These are phyloP conservation scores for Chaenocephalus aceratus DNA, from an alignment of 2,113 vertebrate species.

Conservation along the genomic window DNA sequence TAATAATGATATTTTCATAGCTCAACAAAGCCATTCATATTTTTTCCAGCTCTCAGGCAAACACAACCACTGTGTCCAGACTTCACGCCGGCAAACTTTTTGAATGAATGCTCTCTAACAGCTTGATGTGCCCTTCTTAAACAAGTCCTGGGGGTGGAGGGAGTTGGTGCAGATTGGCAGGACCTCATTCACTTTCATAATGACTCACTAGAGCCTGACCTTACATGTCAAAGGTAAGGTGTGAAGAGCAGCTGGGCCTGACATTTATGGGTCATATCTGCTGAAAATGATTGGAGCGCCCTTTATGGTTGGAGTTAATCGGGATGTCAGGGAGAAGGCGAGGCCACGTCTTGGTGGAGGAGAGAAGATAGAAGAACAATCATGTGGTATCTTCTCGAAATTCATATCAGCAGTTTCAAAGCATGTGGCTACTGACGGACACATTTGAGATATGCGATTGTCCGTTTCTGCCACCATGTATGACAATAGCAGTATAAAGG, in stretches of 20 bases:
- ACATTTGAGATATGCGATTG: conserved; percentile 30
- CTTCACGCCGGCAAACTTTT: conserved; percentile 1
- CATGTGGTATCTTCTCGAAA: conserved; percentile 3
- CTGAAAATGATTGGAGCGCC: conserved; percentile 48
- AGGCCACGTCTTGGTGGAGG: not conserved
- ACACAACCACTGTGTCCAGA: conserved; percentile 1
- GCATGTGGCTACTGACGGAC: not conserved
- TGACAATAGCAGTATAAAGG: conserved; percentile 46
- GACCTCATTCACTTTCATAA: conserved; percentile 20
- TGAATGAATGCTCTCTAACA: conserved; percentile 5
- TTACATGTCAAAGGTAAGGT: conserved; percentile 45
- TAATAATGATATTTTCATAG: too few species aligned
- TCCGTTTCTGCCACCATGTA: conserved; percentile 10
- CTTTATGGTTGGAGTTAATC: conserved; percentile 44
- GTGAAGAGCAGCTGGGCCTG: conserved; percentile 26
- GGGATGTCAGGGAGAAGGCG: conserved; percentile 46
- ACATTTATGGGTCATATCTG: conserved; percentile 53
- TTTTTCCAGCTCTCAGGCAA: conserved; percentile 30
- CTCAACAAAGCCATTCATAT: conserved; percentile 42
- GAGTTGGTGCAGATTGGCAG: conserved; percentile 9
- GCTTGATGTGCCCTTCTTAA: conserved; percentile 27
- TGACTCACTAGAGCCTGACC: conserved; percentile 38
- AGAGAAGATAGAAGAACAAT: not conserved
- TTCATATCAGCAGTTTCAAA: not conserved
- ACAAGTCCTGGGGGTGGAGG: too few species aligned